Evolutionary conservation across 2,797 vertebrate species (phyloP).

Genomic region (Manis crassicaudata): DNA sequence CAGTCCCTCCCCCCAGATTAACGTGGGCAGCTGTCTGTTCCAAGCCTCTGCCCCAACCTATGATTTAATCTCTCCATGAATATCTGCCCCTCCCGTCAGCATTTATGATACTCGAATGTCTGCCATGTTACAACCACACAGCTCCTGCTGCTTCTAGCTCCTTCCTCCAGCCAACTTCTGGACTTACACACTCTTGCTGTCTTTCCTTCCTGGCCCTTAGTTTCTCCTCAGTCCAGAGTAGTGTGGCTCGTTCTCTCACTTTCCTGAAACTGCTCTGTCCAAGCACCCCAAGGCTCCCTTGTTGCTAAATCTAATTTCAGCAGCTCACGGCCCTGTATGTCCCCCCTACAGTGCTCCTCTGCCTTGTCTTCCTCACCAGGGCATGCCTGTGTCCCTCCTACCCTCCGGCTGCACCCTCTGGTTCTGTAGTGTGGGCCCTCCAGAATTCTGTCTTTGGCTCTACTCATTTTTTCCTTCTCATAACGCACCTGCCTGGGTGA

Average conservation of each 20-base stretch:
- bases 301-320: background rate
- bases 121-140: background rate
- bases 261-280: background rate
- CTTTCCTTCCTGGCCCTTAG: background rate
- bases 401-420: background rate
- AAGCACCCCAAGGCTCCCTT: background rate
- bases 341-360: background rate
- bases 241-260: background rate
- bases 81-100: too few relatives aligned
- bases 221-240: background rate
- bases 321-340: background rate
- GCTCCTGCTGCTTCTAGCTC: background rate
- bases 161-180: background rate
- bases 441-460: background rate
- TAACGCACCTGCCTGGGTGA: background rate
- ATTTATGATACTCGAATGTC: background rate
- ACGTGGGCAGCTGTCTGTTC: background rate
- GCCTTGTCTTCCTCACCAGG: background rate
- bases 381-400: rapidly evolving
- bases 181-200: background rate
- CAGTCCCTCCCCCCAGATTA: background rate
- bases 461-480: background rate
- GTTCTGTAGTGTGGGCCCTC: rapidly evolving
- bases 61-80: background rate
- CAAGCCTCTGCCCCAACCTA: background rate